Evolutionary conservation across 2,113 vertebrate genomes (phyloP), one percentile per base, ranked within the genome.

Genomic region (Entomyzon cyanotis): DNA sequence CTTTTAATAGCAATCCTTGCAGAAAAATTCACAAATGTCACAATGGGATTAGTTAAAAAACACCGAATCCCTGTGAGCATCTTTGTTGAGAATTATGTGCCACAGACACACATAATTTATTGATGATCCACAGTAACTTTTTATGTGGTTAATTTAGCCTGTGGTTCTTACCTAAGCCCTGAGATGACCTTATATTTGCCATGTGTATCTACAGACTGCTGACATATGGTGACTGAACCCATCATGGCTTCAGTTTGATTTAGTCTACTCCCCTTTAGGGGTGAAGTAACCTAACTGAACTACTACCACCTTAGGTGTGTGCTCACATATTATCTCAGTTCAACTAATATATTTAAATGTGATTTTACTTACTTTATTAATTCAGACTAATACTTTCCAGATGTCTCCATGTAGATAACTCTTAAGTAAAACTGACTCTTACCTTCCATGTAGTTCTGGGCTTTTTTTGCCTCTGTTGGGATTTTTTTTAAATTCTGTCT

Each of bases 71-170:
- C 10, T 78, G 44, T 93, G 52, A 92, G 41, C 1, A 1, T 9
- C 90, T 91, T 68, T 90, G 8, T 46, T 49, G 37, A 79, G 41
- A 76, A 60, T 65, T 76, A 70, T 65, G 41, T 71, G 24, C 17
- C 33, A 20, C 28, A 63, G 69, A 60, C 50, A 37, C 10, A 59
- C 11, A 42, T 79, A 85, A 94, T 87, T 90, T 95, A 94, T 77
- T 74, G 71, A 87, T 37, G 75, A 93, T 76, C 17, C 37, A 76
- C 70, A 85, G 37, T 89, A 96, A 96, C 27, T 80, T 92, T 93
- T 93, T 92, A 77, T 88, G 67, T 92, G 79, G n/a, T 83, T 92
- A 83, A 95, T 85, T 88, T 88, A 90, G 55, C 63, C 71, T 65
- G 42, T 80, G 59, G n/a, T 65, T 88, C 82, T 60, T 90, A 59